Percentiles rank a stretch among this genome's conserved stretches.
phyloP scores from a whole-genome alignment of 2,113 vertebrate genomes.

The Chaenogobius annularis region DNA sequence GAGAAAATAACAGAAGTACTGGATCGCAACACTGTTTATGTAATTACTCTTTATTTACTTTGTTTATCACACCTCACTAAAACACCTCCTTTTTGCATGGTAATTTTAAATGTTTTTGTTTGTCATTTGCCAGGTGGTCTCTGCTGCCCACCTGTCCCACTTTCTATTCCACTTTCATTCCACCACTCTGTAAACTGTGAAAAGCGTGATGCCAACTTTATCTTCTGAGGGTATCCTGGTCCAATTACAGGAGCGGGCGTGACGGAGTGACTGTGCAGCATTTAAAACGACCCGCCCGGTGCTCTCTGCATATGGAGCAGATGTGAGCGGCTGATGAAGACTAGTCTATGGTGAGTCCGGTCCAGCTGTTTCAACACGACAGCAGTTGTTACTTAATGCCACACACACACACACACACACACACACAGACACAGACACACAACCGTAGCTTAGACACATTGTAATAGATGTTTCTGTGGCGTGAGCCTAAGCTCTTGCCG shows the following conservation, averaged over 20 bases:
- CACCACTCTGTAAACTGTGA: slow-evolving; percentile 42
- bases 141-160: slow-evolving; percentile 23
- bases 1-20: no score
- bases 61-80: neutral
- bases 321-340: slow-evolving; percentile 43
- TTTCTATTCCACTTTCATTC: slow-evolving; percentile 34
- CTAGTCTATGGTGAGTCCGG: slow-evolving; percentile 33
- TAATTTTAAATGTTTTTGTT: slow-evolving; percentile 14
- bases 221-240: slow-evolving; percentile 41
- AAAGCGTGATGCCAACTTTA: slow-evolving; percentile 45
- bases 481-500: slow-evolving; percentile 61
- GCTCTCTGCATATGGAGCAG: slow-evolving; percentile 41
- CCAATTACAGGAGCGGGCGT: slow-evolving; percentile 55
- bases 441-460: slow-evolving; percentile 27
- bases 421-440: slow-evolving; percentile 7
- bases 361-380: slow-evolving; percentile 58
- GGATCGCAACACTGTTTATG: no score
- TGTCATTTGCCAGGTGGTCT: slow-evolving; percentile 11
- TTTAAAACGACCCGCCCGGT: slow-evolving; percentile 49
- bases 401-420: slow-evolving; percentile 16
- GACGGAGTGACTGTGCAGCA: slow-evolving; percentile 24
- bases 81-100: neutral
- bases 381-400: slow-evolving; percentile 42
- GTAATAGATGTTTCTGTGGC: slow-evolving; percentile 52
- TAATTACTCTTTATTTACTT: neutral